Base-by-base conservation (phyloP, 2,113 vertebrate species). In the Toxotes chatareus region DNA sequence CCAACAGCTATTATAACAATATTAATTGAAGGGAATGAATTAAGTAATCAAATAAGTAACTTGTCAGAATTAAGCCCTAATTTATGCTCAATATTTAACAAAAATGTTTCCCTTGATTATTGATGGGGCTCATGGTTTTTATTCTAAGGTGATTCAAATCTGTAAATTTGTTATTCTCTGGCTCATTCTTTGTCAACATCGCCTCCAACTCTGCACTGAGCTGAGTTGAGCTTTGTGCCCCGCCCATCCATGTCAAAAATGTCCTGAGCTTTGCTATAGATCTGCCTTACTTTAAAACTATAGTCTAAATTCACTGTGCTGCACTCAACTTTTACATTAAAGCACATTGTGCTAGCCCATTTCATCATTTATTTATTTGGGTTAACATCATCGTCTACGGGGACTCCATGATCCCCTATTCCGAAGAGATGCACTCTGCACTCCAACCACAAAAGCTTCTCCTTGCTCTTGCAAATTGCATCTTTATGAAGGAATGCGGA, bases 361-460 rank as follows among this genome's bases (percentile, higher is more conserved):
- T 88, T 93, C 85, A 91, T 94, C 68, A 93, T 90, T 93, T 90
- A 94, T 93, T 92, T 79, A 93, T 91, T 56, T 68, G 51, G 79
- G 86, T 80, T 84, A 88, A 91, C 92, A 86, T 80, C 74, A 65
- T 85, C 59, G 38, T 91, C 90, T 87, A 60, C 6, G 5, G 90
- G 88, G 88, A 91, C 63, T 86, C 87, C 88, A 87, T 91, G 93
- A 93, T 93, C 90, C 69, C 69, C 85, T 27, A 3, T 64, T 79
- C 77, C 11, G 13, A 81, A 62, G 79, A 89, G 84, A 80, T 85
- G 83, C 89, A 81, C 88, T 88, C 73, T 89, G 64, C 85, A 62
- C 88, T 87, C 64, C 51, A 67, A 65, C 73, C 60, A 46, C 75
- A 46, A 73, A 80, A 80, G 51, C 65, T 62, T 84, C 51, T 86